Conservation (phyloP, 2,797 vertebrate species). For the Microctenopoma steveboyesi region DNA sequence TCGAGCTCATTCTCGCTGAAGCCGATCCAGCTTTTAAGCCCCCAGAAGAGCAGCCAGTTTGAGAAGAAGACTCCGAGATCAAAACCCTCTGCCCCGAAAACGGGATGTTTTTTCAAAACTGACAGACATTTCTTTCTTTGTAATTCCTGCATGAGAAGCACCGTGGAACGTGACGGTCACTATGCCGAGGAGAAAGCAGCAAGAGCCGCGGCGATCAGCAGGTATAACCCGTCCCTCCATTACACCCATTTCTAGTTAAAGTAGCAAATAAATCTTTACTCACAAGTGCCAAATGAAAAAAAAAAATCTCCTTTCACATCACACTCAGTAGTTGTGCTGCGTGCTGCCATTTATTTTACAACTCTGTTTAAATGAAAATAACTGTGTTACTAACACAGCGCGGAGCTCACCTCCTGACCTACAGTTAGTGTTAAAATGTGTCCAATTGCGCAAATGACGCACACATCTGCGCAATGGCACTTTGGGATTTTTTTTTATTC, state of each 20-base stretch:
- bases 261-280: slow-evolving; percentile 36
- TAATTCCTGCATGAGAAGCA: slow-evolving; percentile 90
- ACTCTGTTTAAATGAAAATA: slow-evolving; percentile 25
- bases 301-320: slow-evolving; percentile 13
- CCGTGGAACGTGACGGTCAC: slow-evolving; percentile 90
- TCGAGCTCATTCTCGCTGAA: slow-evolving; percentile 47
- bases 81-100: slow-evolving; percentile 35
- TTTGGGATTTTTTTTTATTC: slow-evolving; percentile 25
- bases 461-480: slow-evolving; percentile 52
- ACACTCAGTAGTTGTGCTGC: slow-evolving; percentile 21
- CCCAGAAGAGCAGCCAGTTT: slow-evolving; percentile 57
- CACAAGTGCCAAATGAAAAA: slow-evolving; percentile 10
- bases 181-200: slow-evolving; percentile 98
- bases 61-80: slow-evolving; percentile 61
- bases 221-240: slow-evolving; percentile 83
- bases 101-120: slow-evolving; percentile 80
- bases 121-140: slow-evolving; percentile 72
- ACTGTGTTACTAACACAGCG: slow-evolving; percentile 34
- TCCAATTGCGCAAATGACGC: slow-evolving; percentile 61
- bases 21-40: slow-evolving; percentile 50
- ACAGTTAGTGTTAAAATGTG: slow-evolving; percentile 42
- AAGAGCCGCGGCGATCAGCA: slow-evolving; percentile 96
- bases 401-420: slow-evolving; percentile 46
- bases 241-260: slow-evolving; percentile 39
- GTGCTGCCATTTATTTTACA: slow-evolving; percentile 50